Evolutionary conservation across 2,113 vertebrate genomes (phyloP).

Genomic region (Poecile atricapillus): DNA sequence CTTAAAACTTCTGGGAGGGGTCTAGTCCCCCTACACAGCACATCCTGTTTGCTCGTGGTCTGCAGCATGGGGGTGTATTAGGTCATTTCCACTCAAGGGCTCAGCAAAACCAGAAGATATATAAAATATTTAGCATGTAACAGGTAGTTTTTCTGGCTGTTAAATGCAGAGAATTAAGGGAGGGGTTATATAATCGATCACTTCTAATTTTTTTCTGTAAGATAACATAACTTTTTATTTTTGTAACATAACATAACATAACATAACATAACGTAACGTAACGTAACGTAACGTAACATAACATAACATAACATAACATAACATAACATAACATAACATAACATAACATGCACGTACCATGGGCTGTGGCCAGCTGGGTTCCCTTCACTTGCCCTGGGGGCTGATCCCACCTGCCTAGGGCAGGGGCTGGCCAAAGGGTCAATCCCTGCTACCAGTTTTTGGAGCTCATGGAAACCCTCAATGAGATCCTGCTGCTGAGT

Average conservation of each 20-base stretch:
- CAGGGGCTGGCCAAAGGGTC: background rate
- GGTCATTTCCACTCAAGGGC: background rate
- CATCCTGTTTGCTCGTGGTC: background rate
- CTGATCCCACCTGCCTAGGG: background rate
- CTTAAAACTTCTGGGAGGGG: background rate
- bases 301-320: too few relatives aligned
- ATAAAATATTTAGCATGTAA: conserved; percentile 10
- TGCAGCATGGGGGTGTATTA: background rate
- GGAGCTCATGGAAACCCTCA: background rate
- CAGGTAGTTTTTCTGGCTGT: conserved; percentile 1
- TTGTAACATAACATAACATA: too few relatives aligned
- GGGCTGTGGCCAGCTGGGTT: background rate
- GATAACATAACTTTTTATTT: too few relatives aligned
- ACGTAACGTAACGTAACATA: too few relatives aligned
- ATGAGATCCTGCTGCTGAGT: background rate
- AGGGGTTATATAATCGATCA: background rate
- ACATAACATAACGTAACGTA: too few relatives aligned
- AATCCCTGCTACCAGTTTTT: background rate
- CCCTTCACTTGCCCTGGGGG: rapidly evolving
- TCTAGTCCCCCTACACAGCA: background rate
- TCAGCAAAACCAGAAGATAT: background rate
- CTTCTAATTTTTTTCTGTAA: background rate
- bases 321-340: too few relatives aligned
- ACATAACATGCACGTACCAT: rapidly evolving
- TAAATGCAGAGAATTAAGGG: conserved; percentile 25